Conservation (phyloP, 2,113 vertebrate species). For the Callipepla squamata region DNA sequence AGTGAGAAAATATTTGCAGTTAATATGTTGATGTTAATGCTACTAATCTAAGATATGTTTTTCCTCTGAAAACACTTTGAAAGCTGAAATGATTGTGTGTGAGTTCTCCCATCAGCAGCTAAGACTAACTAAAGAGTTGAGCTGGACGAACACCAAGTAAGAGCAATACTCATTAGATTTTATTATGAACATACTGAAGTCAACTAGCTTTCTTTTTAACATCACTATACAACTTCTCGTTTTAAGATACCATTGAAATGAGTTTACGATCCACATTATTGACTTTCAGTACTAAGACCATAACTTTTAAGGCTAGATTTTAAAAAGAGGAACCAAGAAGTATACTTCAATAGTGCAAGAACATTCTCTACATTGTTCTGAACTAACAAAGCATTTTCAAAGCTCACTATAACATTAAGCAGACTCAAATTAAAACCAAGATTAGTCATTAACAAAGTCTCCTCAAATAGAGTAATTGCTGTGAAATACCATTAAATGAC, state of each 20-base stretch:
- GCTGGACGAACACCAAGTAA: not conserved
- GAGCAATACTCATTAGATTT: not conserved
- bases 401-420: not conserved
- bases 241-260: not conserved
- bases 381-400: not conserved
- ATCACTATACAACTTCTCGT: not conserved
- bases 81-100: not conserved
- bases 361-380: not conserved
- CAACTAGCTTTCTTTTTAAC: not conserved
- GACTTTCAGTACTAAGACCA: not conserved
- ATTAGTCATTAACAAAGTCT: not conserved
- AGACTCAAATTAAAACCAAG: not conserved
- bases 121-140: not conserved
- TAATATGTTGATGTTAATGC: not conserved
- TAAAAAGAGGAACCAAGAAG: not conserved
- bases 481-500: slow-evolving; percentile 59
- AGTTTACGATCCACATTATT: not conserved
- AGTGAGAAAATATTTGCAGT: not conserved
- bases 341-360: not conserved
- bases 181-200: not conserved
- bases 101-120: not conserved
- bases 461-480: not conserved
- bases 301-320: not conserved
- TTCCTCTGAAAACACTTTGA: not conserved
- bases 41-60: not conserved